Evolutionary conservation across 2,113 vertebrate genomes (phyloP).

Genomic region (Neogobius melanostomus): DNA sequence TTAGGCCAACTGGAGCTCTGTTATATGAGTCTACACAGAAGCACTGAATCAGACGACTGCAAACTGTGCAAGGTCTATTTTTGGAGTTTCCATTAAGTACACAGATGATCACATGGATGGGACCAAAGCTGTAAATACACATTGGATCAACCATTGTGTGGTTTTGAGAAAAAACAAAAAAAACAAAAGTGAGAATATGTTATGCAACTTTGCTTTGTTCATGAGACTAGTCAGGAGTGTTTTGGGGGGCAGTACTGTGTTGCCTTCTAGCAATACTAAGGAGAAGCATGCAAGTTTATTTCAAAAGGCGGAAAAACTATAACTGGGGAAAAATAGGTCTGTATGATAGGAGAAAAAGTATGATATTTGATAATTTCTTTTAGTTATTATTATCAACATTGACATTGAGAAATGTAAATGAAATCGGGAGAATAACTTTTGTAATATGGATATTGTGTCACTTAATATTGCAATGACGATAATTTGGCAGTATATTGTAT

Average conservation of each 20-base stretch:
- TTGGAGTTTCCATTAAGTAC: background rate
- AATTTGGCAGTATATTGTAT: no score
- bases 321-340: no score
- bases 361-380: no score
- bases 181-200: background rate
- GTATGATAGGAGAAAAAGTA: no score
- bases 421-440: no score
- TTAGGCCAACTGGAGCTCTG: constrained; percentile 53
- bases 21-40: constrained; percentile 31
- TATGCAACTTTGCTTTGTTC: background rate
- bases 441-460: no score
- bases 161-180: background rate
- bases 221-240: background rate
- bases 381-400: no score
- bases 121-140: background rate
- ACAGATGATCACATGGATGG: background rate
- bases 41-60: constrained; percentile 22
- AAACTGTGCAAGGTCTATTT: constrained; percentile 27
- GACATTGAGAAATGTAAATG: no score
- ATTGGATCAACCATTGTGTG: background rate
- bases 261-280: no score
- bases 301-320: no score
- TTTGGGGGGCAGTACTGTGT: background rate
- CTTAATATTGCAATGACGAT: no score
- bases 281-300: no score